These are phyloP conservation scores for Coracopsis vasa DNA, from an alignment of 2,113 vertebrate genomes.

Conservation along the genomic window DNA sequence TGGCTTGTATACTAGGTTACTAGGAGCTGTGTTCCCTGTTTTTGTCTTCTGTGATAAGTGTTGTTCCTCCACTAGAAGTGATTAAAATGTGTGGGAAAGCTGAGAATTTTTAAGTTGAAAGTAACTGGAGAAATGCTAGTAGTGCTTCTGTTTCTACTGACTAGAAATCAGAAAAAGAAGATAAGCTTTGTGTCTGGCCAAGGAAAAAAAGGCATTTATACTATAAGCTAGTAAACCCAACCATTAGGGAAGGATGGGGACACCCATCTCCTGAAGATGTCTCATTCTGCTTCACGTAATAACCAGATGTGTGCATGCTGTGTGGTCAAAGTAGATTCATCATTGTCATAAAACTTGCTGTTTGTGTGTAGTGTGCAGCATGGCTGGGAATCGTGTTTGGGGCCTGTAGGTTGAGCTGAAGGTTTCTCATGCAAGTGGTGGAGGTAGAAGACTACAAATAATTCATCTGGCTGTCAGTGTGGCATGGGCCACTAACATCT, in stretches of 20 bases:
- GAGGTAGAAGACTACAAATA: neutral
- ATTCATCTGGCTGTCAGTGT: neutral
- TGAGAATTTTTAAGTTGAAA: neutral
- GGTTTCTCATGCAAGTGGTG: neutral
- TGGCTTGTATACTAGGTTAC: neutral
- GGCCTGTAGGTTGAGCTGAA: neutral
- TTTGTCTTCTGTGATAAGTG: neutral
- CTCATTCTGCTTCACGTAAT: neutral
- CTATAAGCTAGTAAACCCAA: neutral
- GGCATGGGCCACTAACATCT: neutral
- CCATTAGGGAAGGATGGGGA: neutral
- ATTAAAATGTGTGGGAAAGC: neutral
- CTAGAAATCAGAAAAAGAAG: neutral
- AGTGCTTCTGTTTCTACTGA: neutral
- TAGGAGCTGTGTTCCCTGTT: neutral
- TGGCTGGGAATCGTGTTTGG: neutral
- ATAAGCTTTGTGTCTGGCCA: neutral
- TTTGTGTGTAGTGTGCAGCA: neutral
- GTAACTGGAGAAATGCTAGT: neutral
- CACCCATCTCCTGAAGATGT: accelerated
- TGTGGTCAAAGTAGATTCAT: neutral
- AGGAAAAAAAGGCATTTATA: neutral
- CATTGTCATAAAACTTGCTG: neutral
- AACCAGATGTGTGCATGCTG: neutral
- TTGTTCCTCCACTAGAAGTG: neutral